Base-by-base conservation (phyloP, 2,888 invertebrate genomes). In the Piscicola geometra region DNA sequence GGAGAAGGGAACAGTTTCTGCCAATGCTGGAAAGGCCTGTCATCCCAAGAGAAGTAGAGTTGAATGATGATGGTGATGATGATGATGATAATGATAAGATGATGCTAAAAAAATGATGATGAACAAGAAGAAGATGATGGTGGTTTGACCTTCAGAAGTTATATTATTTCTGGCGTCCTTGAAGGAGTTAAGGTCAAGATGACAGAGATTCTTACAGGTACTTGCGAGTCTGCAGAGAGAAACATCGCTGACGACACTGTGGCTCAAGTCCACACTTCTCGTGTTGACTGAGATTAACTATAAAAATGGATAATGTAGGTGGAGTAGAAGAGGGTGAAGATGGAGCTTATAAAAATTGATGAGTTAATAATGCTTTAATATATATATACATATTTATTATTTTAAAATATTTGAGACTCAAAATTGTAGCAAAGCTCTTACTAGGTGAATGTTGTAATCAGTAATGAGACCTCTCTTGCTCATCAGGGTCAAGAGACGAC, bases 141-240 rank as follows among this genome's bases (percentile, higher is more conserved):
- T 15, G 50, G n/a, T 56, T 25, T 5, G 5, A 84, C 84, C 84
- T 80, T 79, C 77, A 69, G 82, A 81, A n/a, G 83, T 82, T 47
- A 83, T 81, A 28, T 76, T 76, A n/a, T 79, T 78, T 75, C 82
- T 79, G n/a, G 79, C 76, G 64, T 80, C 79, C 78, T 82, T 83
- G 68, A 79, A 80, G 30, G 83, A 81, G 78, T 83, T 84, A 21
- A 84, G 80, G 76, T 84, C 83, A 33, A 84, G 75, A 74, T 83
- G 83, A 50, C 76, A 71, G 1, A 84, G 80, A 28, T 81, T 76
- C 25, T 77, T 79, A 79, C 83, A 83, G 50, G 70, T 77, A 41
- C 76, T 73, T 21, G 78, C 75, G 12, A 84, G 78, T 36, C 80
- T 78, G 5, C 71, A 64, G 12, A 84, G 78, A 41, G 81, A 81